Percentiles rank a stretch among this genome's conserved stretches.
Conservation (phyloP, 2,113 vertebrate genomes). For the Cromileptes altivelis region DNA sequence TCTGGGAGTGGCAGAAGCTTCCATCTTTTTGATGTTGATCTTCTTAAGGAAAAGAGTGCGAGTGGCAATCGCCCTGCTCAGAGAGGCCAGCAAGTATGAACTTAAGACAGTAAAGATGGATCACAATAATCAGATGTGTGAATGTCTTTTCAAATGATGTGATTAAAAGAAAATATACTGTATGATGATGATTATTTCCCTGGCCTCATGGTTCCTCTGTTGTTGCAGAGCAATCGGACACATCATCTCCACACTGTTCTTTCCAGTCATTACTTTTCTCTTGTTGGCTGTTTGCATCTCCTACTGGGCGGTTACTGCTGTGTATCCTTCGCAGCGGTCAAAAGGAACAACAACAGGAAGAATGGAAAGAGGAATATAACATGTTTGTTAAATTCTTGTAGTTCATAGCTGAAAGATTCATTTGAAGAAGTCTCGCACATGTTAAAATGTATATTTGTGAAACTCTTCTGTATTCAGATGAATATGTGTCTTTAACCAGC, state of each 20-base stretch:
- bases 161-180: too few relatives aligned
- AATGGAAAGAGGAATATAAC: background rate
- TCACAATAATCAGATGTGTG: too few relatives aligned
- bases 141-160: too few relatives aligned
- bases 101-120: background rate
- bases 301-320: slow-evolving; percentile 91
- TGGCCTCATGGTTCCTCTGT: background rate
- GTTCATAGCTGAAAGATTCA: background rate
- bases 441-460: too few relatives aligned
- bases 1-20: slow-evolving; percentile 85
- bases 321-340: slow-evolving; percentile 90
- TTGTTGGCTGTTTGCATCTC: slow-evolving; percentile 90
- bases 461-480: too few relatives aligned
- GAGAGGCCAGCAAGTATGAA: slow-evolving; percentile 94
- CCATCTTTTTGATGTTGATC: slow-evolving; percentile 89
- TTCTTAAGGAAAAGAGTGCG: slow-evolving; percentile 90
- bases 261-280: slow-evolving; percentile 92
- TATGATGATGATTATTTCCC: too few relatives aligned
- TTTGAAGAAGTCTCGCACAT: background rate
- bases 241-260: slow-evolving; percentile 90
- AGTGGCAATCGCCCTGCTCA: slow-evolving; percentile 89
- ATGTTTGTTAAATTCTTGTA: background rate
- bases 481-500: slow-evolving; percentile 32
- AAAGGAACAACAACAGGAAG: too few relatives aligned
- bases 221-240: slow-evolving; percentile 89